phyloP scores from a whole-genome alignment of 2,888 invertebrate species.

The Aromia moschata region DNA sequence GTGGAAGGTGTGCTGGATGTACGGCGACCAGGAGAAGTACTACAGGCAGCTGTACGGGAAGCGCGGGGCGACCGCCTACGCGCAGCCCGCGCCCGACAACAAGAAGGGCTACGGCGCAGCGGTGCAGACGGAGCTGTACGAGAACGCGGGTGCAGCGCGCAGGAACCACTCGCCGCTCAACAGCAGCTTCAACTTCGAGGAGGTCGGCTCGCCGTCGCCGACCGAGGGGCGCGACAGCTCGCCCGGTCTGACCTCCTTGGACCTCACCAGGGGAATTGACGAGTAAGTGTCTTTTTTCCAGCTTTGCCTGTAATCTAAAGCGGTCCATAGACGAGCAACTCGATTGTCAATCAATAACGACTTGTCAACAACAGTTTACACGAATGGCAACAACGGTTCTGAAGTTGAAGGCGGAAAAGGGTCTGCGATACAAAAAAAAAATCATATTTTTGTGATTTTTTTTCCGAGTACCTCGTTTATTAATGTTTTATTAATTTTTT shows the following conservation, averaged over 20 bases:
- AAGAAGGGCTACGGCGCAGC: slow-evolving; percentile 35
- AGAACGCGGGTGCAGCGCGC: slow-evolving; percentile 30
- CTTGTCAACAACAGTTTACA: too few relatives aligned
- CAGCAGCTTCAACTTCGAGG: slow-evolving; percentile 45
- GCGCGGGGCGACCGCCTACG: slow-evolving; percentile 28
- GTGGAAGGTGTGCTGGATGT: slow-evolving; percentile 91
- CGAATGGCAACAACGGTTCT: too few relatives aligned
- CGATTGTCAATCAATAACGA: too few relatives aligned
- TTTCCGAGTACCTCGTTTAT: too few relatives aligned
- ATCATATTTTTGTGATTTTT: too few relatives aligned
- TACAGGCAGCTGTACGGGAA: slow-evolving; percentile 82
- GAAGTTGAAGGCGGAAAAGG: too few relatives aligned
- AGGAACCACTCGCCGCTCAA: slow-evolving; percentile 30
- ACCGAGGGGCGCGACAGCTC: slow-evolving; percentile 37
- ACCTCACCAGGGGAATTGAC: slow-evolving; percentile 51
- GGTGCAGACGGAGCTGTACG: slow-evolving; percentile 35
- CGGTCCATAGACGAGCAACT: too few relatives aligned
- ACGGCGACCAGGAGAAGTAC: slow-evolving; percentile 86
- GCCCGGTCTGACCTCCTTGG: slow-evolving; percentile 49
- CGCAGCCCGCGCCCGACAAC: slow-evolving; percentile 12
- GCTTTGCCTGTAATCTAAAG: too few relatives aligned
- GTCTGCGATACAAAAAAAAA: too few relatives aligned
- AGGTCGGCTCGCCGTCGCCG: slow-evolving; percentile 41
- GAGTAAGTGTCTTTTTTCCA: slow-evolving; percentile 50
- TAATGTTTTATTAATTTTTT: too few relatives aligned